Evolutionary conservation across 2,888 invertebrate genomes (phyloP).

Genomic region (Eremobia ochroleuca): DNA sequence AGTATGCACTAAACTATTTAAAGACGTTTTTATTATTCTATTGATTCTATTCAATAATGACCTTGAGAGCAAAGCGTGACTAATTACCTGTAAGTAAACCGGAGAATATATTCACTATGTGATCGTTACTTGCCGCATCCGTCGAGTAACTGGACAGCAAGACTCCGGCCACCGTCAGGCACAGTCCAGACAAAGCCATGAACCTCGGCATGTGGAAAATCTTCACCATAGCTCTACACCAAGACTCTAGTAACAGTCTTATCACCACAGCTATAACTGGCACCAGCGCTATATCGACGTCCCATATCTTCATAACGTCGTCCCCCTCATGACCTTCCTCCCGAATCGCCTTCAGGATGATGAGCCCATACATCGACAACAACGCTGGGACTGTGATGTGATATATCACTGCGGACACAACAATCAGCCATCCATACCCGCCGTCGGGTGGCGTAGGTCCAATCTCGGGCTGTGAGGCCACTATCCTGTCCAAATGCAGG

Average conservation of each 20-base stretch:
- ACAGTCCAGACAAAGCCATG: constrained; percentile 90
- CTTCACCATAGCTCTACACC: constrained; percentile 90
- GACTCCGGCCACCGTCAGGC: constrained; percentile 91
- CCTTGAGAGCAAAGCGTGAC: constrained; percentile 58
- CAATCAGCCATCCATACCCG: constrained; percentile 93
- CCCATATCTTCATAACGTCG: constrained; percentile 89
- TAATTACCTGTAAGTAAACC: constrained; percentile 89
- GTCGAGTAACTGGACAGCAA: constrained; percentile 89
- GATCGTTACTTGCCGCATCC: constrained; percentile 84
- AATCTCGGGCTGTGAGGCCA: constrained; percentile 92
- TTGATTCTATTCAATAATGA: constrained; percentile 44
- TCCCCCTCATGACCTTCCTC: constrained; percentile 86
- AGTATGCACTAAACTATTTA: constrained; percentile 54
- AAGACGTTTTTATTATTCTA: constrained; percentile 56
- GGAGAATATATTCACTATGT: constrained; percentile 88
- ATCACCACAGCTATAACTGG: constrained; percentile 92
- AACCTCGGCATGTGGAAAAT: constrained; percentile 91
- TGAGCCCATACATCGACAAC: constrained; percentile 90
- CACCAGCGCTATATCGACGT: constrained; percentile 90
- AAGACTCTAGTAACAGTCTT: constrained; percentile 91
- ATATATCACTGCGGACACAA: constrained; percentile 91
- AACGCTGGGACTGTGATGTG: constrained; percentile 91
- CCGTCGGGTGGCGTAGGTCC: constrained; percentile 93
- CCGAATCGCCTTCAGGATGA: constrained; percentile 89
- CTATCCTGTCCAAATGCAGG: constrained; percentile 90